A percentile compares a stretch with the other conserved stretches of the same genome.
Conservation (phyloP, 37 sponge, comb jelly and placozoan genomes). For the Amphimedon queenslandica region DNA sequence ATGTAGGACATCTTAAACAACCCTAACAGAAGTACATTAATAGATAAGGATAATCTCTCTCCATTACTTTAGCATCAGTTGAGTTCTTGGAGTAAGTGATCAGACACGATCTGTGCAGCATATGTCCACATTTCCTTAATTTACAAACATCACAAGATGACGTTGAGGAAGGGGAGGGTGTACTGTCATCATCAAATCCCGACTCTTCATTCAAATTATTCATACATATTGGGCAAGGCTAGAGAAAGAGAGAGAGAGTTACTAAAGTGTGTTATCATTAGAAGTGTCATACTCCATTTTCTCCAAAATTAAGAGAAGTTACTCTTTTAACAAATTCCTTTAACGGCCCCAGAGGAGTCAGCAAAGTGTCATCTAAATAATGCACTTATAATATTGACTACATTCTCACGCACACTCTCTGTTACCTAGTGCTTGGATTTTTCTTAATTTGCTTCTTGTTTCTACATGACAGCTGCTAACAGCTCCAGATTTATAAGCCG, state of each 20-base stretch:
- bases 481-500: too few species aligned
- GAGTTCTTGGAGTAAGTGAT: slow-evolving; percentile 41
- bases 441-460: too few species aligned
- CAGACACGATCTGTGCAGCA: slow-evolving; percentile 69
- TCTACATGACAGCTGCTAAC: too few species aligned
- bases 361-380: not conserved
- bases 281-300: slow-evolving; percentile 54
- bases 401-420: too few species aligned
- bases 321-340: slow-evolving; percentile 24
- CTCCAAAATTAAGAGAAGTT: slow-evolving; percentile 11
- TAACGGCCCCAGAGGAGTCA: not conserved
- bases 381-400: too few species aligned
- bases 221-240: slow-evolving; percentile 80
- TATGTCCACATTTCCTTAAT: slow-evolving; percentile 69
- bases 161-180: slow-evolving; percentile 2
- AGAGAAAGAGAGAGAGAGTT: slow-evolving; percentile 1
- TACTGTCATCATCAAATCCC: slow-evolving; percentile 42
- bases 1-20: slow-evolving; percentile 87
- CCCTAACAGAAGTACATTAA: not conserved
- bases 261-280: not conserved
- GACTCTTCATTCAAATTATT: slow-evolving; percentile 54
- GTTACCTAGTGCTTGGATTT: too few species aligned
- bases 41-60: not conserved
- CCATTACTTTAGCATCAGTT: slow-evolving; percentile 7
- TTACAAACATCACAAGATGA: slow-evolving; percentile 36